Conservation (phyloP, 2,113 vertebrate genomes). For the Anolis sagrei region DNA sequence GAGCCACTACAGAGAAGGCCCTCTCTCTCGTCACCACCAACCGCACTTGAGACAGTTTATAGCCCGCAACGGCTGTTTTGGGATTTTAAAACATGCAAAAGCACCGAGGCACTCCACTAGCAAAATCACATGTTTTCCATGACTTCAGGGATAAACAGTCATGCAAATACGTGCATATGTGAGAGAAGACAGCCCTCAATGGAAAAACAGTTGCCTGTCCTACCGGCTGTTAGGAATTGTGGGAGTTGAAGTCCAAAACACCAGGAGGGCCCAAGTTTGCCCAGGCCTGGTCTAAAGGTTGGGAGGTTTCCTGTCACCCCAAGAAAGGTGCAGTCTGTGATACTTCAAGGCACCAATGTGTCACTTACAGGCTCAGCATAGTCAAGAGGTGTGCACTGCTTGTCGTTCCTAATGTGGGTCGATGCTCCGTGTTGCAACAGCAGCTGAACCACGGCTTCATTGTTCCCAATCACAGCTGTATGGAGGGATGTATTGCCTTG, state of each 20-base stretch:
- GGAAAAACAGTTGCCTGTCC: neutral
- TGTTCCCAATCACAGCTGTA: slow-evolving; percentile 80
- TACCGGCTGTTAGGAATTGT: too few species aligned
- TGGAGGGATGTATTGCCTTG: slow-evolving; percentile 92
- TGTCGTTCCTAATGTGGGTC: slow-evolving; percentile 79
- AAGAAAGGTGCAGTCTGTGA: neutral
- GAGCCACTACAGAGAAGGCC: too few species aligned
- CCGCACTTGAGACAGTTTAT: too few species aligned
- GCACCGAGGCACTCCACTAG: too few species aligned
- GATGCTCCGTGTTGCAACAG: slow-evolving; percentile 84
- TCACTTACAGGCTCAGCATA: slow-evolving; percentile 82
- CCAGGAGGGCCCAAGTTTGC: too few species aligned
- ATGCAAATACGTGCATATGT: too few species aligned
- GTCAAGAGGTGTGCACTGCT: slow-evolving; percentile 83
- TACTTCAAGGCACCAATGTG: neutral
- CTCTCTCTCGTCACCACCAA: too few species aligned
- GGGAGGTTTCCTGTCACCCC: neutral
- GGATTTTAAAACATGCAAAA: too few species aligned
- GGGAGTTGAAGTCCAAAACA: too few species aligned
- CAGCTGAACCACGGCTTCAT: slow-evolving; percentile 82
- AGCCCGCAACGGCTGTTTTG: too few species aligned
- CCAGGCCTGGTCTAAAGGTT: neutral
- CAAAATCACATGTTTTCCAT: too few species aligned
- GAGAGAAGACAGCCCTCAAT: neutral
- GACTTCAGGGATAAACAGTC: too few species aligned